Evolutionary conservation across 1,140 invertebrate species (phyloP), one percentile per base, ranked within the genome.

Genomic region (Calephelis virginiensis): DNA sequence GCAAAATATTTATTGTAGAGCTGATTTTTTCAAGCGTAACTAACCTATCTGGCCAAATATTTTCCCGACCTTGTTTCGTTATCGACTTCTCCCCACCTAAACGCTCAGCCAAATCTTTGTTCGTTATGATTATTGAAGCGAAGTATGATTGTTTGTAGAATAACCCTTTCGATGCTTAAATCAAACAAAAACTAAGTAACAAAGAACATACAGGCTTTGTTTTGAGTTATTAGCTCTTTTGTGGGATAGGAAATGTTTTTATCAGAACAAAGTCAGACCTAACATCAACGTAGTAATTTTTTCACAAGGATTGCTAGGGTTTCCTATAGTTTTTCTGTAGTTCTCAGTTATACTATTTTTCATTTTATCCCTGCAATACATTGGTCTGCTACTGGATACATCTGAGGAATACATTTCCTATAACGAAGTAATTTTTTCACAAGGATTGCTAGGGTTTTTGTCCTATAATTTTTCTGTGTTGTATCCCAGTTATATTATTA

Each of bases 1-100:
- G 1, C 9, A 12, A 40, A 28, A 46, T 45, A 61, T 61, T 61
- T 61, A 61, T 61, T 43, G 40, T 61, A 45, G 6, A 10, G 11
- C 10, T 61, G 60, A 12, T 56, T 56, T 40, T 76, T 74, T 71
- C 46, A 38, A 66, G 61, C 66, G 53, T 56, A 37, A 56, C 53
- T 56, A 56, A 56, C 53, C 53, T 56, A 56, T 28, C 53, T 56
- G 37, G 53, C 53, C 53, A 56, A 56, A 56, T 56, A 56, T 56
- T 56, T 56, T 56, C 53, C 53, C 28, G 53, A 12, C 53, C 53
- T 56, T 56, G 53, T 56, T 56, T 56, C 53, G 53, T 37, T 37
- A 56, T 56, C 28, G 17, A 56, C 53, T 37, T 12, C 50, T 56
- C 53, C 28, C 28, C 53, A 28, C 17, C 37, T 56, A 38, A 10